Evolutionary conservation across 1,140 invertebrate species (phyloP).

Genomic region (Penaeus japonicus): DNA sequence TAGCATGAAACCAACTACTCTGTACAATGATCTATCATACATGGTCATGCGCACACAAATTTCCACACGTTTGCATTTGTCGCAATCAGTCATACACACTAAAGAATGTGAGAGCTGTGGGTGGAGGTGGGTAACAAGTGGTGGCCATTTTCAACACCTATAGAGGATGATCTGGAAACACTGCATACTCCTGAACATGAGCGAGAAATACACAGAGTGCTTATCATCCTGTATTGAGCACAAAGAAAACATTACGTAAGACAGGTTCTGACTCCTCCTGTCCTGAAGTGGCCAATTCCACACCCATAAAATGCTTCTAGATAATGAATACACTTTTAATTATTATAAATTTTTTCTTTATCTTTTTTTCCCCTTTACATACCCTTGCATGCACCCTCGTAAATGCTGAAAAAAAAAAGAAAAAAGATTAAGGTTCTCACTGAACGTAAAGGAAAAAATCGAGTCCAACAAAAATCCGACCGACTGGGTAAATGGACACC

Average conservation of each 20-base stretch:
- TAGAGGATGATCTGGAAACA: slow-evolving; percentile 41
- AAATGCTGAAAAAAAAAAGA: slow-evolving; percentile 16
- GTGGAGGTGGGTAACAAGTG: slow-evolving; percentile 47
- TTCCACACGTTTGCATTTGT: not conserved
- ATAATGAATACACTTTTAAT: not conserved
- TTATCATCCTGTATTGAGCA: slow-evolving; percentile 48
- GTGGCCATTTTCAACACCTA: slow-evolving; percentile 42
- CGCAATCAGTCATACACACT: not conserved
- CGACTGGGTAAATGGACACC: slow-evolving; percentile 43
- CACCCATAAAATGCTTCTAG: slow-evolving; percentile 33
- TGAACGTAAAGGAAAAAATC: not conserved
- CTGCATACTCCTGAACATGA: slow-evolving; percentile 37
- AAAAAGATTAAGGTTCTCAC: not conserved
- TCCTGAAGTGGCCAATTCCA: slow-evolving; percentile 34
- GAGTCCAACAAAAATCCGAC: slow-evolving; percentile 20
- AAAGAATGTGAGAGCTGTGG: slow-evolving; percentile 23
- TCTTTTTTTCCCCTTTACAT: too few species aligned
- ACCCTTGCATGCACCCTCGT: slow-evolving; percentile 38
- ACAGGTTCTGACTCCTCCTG: slow-evolving; percentile 39
- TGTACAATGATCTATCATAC: slow-evolving; percentile 40
- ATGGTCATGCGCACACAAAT: not conserved
- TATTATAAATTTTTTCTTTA: not conserved
- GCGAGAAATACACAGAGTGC: slow-evolving; percentile 39
- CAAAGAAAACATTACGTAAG: slow-evolving; percentile 41
- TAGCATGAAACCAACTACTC: slow-evolving; percentile 24